Evolutionary conservation across 2,113 vertebrate genomes (phyloP).

Genomic region (Oncorhynchus clarkii): DNA sequence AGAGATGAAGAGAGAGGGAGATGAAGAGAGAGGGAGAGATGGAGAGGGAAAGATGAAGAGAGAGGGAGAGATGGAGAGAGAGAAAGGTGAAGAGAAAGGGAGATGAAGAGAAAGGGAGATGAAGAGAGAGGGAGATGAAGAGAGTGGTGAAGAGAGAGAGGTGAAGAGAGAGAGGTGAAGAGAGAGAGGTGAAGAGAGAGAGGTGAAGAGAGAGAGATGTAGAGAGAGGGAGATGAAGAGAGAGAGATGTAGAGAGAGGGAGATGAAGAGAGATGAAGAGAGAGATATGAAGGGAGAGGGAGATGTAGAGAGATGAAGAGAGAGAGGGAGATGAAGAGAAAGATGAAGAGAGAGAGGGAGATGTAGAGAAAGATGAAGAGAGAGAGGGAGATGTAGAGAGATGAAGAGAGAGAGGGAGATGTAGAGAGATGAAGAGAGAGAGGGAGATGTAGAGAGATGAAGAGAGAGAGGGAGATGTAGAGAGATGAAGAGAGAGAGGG

Average conservation of each 20-base stretch:
- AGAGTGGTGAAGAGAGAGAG: not conserved
- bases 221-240: not conserved
- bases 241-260: too few species aligned
- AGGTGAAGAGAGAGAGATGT: not conserved
- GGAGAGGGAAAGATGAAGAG: too few species aligned
- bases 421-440: not conserved
- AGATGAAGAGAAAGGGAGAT: too few species aligned
- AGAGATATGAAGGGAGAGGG: not conserved
- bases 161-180: not conserved
- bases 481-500: not conserved
- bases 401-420: not conserved
- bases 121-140: too few species aligned
- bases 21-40: too few species aligned
- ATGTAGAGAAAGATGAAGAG: constrained; percentile 1
- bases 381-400: constrained; percentile 1
- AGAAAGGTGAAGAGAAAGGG: not conserved
- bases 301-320: too few species aligned
- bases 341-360: too few species aligned
- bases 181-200: not conserved
- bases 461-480: not conserved
- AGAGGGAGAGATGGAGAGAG: not conserved
- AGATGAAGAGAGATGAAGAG: not conserved
- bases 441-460: not conserved
- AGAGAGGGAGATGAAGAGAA: too few species aligned
- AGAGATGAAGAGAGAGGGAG: not conserved